These are phyloP conservation scores for Nipponacmea schrenckii DNA, from an alignment of 2,888 invertebrate genomes.

Conservation along the genomic window DNA sequence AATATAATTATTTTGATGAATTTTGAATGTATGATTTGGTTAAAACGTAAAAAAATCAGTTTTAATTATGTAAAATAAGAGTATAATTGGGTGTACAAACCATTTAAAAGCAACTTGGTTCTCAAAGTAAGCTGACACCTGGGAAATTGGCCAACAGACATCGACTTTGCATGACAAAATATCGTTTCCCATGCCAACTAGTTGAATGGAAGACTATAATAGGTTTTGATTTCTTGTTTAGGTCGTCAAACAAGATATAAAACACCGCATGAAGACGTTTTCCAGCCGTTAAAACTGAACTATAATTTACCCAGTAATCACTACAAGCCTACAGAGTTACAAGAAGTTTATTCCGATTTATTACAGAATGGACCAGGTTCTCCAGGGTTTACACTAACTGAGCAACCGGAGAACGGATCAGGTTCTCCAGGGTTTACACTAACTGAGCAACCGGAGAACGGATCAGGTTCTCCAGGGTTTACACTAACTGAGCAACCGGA, in stretches of 20 bases:
- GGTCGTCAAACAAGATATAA: slow-evolving; percentile 9
- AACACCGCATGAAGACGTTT: slow-evolving; percentile 11
- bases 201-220: too few relatives aligned
- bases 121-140: too few relatives aligned
- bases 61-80: too few relatives aligned
- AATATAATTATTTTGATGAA: too few relatives aligned
- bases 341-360: slow-evolving; percentile 11
- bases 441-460: slow-evolving; percentile 11
- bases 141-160: too few relatives aligned
- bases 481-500: slow-evolving; percentile 11
- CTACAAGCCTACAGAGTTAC: not conserved
- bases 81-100: too few relatives aligned
- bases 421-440: slow-evolving; percentile 17
- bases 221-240: not conserved
- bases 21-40: too few relatives aligned
- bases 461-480: slow-evolving; percentile 17
- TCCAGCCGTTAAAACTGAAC: slow-evolving; percentile 10
- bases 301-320: slow-evolving; percentile 12
- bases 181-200: too few relatives aligned
- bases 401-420: slow-evolving; percentile 14
- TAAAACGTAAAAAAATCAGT: too few relatives aligned
- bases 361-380: slow-evolving; percentile 17
- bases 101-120: too few relatives aligned
- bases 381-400: slow-evolving; percentile 15
- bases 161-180: too few relatives aligned